Base-by-base conservation (phyloP, 2,888 invertebrate species). In the Nezara viridula region DNA sequence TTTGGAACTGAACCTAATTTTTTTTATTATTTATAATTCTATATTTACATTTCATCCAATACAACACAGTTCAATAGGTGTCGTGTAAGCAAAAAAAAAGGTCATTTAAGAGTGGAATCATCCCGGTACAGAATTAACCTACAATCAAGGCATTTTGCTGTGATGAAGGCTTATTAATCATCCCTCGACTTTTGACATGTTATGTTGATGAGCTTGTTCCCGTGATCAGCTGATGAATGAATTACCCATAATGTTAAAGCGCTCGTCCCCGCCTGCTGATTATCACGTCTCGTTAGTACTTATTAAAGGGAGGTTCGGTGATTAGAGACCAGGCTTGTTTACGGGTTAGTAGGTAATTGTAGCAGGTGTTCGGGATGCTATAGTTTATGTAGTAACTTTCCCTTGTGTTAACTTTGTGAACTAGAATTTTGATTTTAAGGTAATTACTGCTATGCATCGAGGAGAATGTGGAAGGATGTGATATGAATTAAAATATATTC, bases 201-300 rank as follows among this genome's bases (percentile, higher is more conserved):
- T 73, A 19, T 37, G 66, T 37, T 73, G 66, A 73, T 73, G 32
- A 73, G 37, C 2, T 37, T 9, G 14, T 37, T 27, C 32, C 37
- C 0, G 19, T 37, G 66, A 73, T 73, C 66, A 37, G 19, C 19
- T 19, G 32, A 0, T 7, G 27, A 73, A 73, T 73, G 66, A 21
- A 73, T 73, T 37, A 19, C 6, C 37, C 16, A 32, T 66, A 19
- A 66, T 66, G 32, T 66, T 66, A 32, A 66, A 32, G 32, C 66
- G 16, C 32, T 12, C 19, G 21, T 2, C 19, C 7, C 32, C 16
- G 19, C 32, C 37, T 19, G 32, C 66, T 73, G 66, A 73, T 73
- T 73, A 73, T 73, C 66, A 19, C 66, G 19, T 16, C 66, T 73
- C 66, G 66, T 73, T 73, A 73, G 66, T 73, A 73, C 66, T 73